These are phyloP conservation scores for Apomyelois bistriatella DNA, from an alignment of 2,888 invertebrate genomes.

Conservation along the genomic window DNA sequence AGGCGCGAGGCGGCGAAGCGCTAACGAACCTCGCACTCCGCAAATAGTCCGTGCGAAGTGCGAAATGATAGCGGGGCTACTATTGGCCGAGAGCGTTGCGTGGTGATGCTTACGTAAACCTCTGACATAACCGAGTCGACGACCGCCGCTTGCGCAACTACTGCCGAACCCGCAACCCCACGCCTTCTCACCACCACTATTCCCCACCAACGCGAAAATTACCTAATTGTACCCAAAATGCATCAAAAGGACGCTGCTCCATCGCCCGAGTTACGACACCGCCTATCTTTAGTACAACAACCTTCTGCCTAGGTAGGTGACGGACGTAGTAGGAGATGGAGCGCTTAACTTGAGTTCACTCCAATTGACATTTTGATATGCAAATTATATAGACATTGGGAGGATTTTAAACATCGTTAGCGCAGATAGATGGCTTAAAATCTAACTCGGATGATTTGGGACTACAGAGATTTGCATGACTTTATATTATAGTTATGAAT, in stretches of 20 bases:
- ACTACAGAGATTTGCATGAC: too few species aligned
- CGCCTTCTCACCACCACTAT: conserved; percentile 48
- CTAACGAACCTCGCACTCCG: conserved; percentile 60
- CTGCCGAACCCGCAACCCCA: conserved; percentile 72
- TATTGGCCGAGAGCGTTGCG: conserved; percentile 71
- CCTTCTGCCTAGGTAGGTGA: conserved; percentile 57
- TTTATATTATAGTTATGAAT: too few species aligned
- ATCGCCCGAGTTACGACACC: conserved; percentile 63
- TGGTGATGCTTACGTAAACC: conserved; percentile 75
- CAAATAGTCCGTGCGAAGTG: conserved; percentile 72
- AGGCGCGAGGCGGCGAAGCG: conserved; percentile 30
- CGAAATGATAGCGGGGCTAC: conserved; percentile 67
- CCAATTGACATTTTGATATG: conserved; percentile 52
- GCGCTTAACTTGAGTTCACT: conserved; percentile 37
- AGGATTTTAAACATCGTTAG: conserved; percentile 21
- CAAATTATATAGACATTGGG: too few species aligned
- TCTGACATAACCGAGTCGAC: conserved; percentile 79
- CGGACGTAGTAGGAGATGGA: conserved; percentile 41
- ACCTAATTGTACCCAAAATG: conserved; percentile 74
- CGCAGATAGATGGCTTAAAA: background rate
- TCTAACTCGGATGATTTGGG: too few species aligned
- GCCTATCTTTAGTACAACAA: conserved; percentile 66
- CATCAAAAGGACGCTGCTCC: conserved; percentile 70
- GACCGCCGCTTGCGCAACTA: conserved; percentile 76
- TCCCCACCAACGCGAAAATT: conserved; percentile 59